A percentile compares a stretch with the other conserved stretches of the same genome.
These are phyloP conservation scores for Cyprinodon tularosa DNA, from an alignment of 2,113 vertebrate genomes.

Conservation along the genomic window DNA sequence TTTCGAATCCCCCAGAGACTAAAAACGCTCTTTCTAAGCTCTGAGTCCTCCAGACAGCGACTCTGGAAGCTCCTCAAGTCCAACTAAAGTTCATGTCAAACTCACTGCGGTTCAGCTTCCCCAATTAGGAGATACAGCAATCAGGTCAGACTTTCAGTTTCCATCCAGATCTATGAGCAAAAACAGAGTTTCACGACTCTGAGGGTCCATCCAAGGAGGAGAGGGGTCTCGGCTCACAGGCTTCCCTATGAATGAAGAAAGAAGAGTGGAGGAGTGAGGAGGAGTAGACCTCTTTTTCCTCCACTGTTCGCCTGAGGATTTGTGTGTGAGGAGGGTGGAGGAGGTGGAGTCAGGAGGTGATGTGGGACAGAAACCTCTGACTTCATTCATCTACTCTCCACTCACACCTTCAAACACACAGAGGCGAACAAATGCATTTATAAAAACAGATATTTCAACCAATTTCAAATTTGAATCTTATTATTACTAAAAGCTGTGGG, in stretches of 20 bases:
- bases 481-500: background rate
- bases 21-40: background rate
- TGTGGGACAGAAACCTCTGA: slow-evolving; percentile 57
- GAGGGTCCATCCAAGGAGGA: slow-evolving; percentile 57
- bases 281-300: slow-evolving; percentile 83
- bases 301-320: slow-evolving; percentile 49
- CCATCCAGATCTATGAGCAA: background rate
- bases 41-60: slow-evolving; percentile 8
- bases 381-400: slow-evolving; percentile 64
- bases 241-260: slow-evolving; percentile 69
- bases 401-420: background rate
- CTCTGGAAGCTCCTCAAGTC: slow-evolving; percentile 54
- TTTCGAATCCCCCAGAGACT: slow-evolving; percentile 13
- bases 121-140: background rate
- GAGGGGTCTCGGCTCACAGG: slow-evolving; percentile 42
- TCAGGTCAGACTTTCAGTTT: slow-evolving; percentile 16
- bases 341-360: slow-evolving; percentile 75
- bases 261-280: slow-evolving; percentile 67
- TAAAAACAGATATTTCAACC: background rate
- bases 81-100: slow-evolving; percentile 58
- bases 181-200: background rate
- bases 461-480: background rate
- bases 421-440: background rate
- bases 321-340: slow-evolving; percentile 28
- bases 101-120: slow-evolving; percentile 2